Evolutionary conservation across 2,113 vertebrate genomes (phyloP).

Genomic region (Bos taurus): ARS-UCD2.0 NC_037334.1:3896001-3896500

Average conservation of each 20-base stretch:
- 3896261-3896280: background rate
- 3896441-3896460: conserved; percentile 38
- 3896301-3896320: conserved; percentile 24
- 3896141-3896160: background rate
- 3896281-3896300: conserved; percentile 25
- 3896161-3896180: background rate
- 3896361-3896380: background rate
- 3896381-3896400: background rate
- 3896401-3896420: conserved; percentile 45
- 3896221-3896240: background rate
- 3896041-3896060: background rate
- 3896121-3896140: background rate
- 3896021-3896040: background rate
- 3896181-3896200: background rate
- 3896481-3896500: conserved; percentile 1
- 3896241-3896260: background rate
- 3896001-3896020: background rate
- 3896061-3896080: background rate
- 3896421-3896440: conserved; percentile 51
- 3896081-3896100: background rate
- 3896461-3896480: background rate
- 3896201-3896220: background rate
- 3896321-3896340: background rate
- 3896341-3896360: background rate
- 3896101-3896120: background rate